These are phyloP conservation scores for Neodiprion virginianus DNA, from an alignment of 1,140 invertebrate species.

Conservation along the genomic window DNA sequence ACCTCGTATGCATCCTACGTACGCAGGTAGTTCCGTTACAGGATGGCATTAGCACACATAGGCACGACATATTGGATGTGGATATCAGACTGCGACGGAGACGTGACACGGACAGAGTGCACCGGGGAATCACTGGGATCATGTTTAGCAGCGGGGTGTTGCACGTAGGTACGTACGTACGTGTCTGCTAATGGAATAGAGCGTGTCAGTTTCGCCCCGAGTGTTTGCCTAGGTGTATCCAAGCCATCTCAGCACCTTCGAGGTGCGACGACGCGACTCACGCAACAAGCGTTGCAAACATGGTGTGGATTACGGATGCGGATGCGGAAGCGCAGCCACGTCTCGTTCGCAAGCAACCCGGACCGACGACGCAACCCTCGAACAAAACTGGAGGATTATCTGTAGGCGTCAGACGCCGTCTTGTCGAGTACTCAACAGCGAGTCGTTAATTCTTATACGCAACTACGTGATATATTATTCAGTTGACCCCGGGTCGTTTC, in stretches of 20 bases:
- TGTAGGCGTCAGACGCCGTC: background rate
- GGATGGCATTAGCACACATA: too few relatives aligned
- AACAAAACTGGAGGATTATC: background rate
- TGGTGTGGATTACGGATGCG: background rate
- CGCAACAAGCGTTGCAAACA: background rate
- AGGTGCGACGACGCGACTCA: background rate
- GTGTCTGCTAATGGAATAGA: conserved; percentile 2
- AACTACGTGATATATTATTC: too few relatives aligned
- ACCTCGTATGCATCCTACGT: too few relatives aligned
- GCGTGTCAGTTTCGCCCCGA: background rate
- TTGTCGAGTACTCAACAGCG: too few relatives aligned
- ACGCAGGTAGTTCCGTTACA: too few relatives aligned
- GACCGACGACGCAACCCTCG: background rate
- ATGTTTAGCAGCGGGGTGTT: background rate
- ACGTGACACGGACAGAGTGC: background rate
- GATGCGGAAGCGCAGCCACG: background rate
- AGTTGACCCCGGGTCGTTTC: too few relatives aligned
- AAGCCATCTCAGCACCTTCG: background rate
- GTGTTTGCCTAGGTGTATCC: background rate
- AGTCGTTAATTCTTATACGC: too few relatives aligned
- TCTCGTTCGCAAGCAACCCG: too few relatives aligned
- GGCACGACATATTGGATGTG: background rate
- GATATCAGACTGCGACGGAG: background rate
- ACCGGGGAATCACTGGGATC: background rate
- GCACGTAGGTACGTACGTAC: background rate